Conservation (phyloP, 92 coral and sea anemone species). For the Plumapathes pennacea region DNA sequence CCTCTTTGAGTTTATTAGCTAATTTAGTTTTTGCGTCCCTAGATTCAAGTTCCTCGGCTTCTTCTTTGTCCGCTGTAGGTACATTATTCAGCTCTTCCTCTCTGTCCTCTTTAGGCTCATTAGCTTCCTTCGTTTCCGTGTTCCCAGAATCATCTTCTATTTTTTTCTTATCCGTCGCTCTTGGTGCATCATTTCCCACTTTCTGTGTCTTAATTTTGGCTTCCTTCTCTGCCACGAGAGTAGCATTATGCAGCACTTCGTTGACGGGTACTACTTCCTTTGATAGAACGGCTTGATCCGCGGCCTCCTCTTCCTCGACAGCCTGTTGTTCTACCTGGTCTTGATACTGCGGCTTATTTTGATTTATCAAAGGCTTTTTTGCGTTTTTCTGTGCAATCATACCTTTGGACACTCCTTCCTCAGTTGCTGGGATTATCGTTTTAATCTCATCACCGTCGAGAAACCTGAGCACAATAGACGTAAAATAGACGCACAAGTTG, state of each 20-base stretch:
- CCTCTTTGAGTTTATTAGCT: background rate
- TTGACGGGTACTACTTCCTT: too few relatives aligned
- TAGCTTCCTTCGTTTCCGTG: background rate
- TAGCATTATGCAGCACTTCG: too few relatives aligned
- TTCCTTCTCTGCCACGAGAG: too few relatives aligned
- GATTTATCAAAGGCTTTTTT: too few relatives aligned
- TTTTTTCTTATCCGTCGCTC: background rate
- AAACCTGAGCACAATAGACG: too few relatives aligned
- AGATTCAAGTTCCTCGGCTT: background rate
- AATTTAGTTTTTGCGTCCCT: background rate
- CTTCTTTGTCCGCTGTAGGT: background rate
- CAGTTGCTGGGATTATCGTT: too few relatives aligned
- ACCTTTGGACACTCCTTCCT: slow-evolving; percentile 20
- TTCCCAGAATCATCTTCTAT: background rate
- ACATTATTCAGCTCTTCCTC: background rate
- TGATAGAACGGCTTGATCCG: slow-evolving; percentile 13
- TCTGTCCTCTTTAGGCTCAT: background rate
- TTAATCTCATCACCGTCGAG: too few relatives aligned
- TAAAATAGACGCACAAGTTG: too few relatives aligned
- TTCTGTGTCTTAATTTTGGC: too few relatives aligned
- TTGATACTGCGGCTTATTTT: slow-evolving; percentile 1
- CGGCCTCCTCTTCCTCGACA: slow-evolving; percentile 25
- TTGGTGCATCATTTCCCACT: too few relatives aligned
- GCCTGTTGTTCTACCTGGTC: slow-evolving; percentile 39
- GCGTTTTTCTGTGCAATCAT: too few relatives aligned